Evolutionary conservation across 92 coral and sea anemone genomes (phyloP).

Genomic region (Actinostola sp.): DNA sequence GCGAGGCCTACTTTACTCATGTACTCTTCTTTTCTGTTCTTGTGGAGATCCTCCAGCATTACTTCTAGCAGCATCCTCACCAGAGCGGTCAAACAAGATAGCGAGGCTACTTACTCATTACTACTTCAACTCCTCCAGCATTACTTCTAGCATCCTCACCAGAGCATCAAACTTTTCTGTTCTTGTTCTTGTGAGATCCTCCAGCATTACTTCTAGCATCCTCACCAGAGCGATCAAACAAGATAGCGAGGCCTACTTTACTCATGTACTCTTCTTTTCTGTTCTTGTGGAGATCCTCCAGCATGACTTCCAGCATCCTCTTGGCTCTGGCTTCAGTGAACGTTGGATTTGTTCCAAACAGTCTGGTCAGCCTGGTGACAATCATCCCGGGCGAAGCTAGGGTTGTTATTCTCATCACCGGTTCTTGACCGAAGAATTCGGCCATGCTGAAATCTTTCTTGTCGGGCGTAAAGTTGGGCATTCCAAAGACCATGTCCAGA

Average conservation of each 20-base stretch:
- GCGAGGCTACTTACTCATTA: too few relatives aligned
- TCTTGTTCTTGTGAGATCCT: conserved; percentile 68
- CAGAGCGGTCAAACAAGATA: too few relatives aligned
- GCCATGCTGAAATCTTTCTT: conserved; percentile 73
- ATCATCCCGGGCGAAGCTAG: conserved; percentile 68
- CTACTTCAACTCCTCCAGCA: too few relatives aligned
- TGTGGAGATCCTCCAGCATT: too few relatives aligned
- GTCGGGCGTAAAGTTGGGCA: conserved; percentile 55
- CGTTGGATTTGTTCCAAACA: conserved; percentile 71
- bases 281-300: conserved; percentile 65
- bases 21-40: too few relatives aligned
- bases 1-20: too few relatives aligned
- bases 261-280: conserved; percentile 86
- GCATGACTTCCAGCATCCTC: conserved; percentile 64
- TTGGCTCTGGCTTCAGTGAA: conserved; percentile 68
- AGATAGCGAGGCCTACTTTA: conserved; percentile 64
- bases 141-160: too few relatives aligned
- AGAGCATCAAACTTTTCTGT: too few relatives aligned
- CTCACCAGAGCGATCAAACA: conserved; percentile 85
- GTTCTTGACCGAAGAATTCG: conserved; percentile 71
- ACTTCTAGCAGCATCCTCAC: too few relatives aligned
- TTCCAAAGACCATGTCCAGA: conserved; percentile 69
- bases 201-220: conserved; percentile 62
- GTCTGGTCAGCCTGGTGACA: conserved; percentile 45
- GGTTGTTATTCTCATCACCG: conserved; percentile 69